Percentiles rank a stretch among this genome's conserved stretches.
Evolutionary conservation across 2,797 vertebrate species (phyloP).

Genomic region (Sebastes hubbsi): DNA sequence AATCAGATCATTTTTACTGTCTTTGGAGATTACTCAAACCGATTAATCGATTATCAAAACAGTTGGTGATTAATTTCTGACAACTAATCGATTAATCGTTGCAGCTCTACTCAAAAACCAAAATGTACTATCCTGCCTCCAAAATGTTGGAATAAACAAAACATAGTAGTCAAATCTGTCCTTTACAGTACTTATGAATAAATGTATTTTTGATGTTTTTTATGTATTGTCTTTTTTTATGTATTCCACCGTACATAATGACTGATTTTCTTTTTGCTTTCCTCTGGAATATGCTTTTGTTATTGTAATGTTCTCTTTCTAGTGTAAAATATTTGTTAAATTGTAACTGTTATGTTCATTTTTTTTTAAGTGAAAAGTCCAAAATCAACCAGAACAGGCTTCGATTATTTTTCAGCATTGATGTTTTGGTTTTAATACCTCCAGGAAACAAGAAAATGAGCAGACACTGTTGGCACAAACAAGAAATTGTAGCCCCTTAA

Average conservation of each 20-base stretch:
- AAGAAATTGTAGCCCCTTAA: not conserved
- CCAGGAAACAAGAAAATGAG: not conserved
- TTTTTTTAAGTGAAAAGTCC: not conserved
- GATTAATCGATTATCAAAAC: too few relatives aligned
- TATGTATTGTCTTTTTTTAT: slow-evolving; percentile 8
- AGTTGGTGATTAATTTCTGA: too few relatives aligned
- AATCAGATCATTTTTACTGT: too few relatives aligned
- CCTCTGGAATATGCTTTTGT: not conserved
- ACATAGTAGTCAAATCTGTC: not conserved
- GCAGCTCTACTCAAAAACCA: not conserved
- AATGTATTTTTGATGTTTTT: slow-evolving; percentile 32
- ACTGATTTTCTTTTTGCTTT: slow-evolving; percentile 22
- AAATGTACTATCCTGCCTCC: slow-evolving; percentile 8
- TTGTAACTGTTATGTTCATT: slow-evolving; percentile 7
- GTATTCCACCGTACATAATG: not conserved
- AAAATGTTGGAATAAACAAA: slow-evolving; percentile 16
- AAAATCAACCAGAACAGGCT: slow-evolving; percentile 3
- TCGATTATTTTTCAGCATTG: slow-evolving; percentile 20
- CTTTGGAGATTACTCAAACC: too few relatives aligned
- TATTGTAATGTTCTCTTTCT: not conserved
- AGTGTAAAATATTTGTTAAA: not conserved
- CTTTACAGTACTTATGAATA: slow-evolving; percentile 4
- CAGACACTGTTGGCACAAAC: not conserved
- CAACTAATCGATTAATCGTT: too few relatives aligned
- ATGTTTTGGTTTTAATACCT: slow-evolving; percentile 15